Base-by-base conservation (phyloP, 2,113 vertebrate species). In the Mixornis gularis region DNA sequence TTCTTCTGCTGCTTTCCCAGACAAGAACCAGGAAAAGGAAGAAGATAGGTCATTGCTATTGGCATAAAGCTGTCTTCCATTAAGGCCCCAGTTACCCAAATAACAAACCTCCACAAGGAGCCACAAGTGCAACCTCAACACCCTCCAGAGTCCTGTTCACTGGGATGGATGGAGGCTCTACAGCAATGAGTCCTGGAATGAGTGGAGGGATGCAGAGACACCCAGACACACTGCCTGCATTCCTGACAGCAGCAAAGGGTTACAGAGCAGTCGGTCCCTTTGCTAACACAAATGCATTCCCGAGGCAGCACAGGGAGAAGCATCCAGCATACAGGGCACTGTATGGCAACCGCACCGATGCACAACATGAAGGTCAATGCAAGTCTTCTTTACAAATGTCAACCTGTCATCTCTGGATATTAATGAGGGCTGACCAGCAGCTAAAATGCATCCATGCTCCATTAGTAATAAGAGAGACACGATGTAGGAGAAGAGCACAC, bases 341-440 rank as follows among this genome's bases (percentile, higher is more conserved):
- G 21, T 77, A 30, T 38, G 83, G 93, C 87, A 95, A 66, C 58
- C n/a, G 80, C 82, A 91, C 94, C 68, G 53, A 87, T 92, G 87
- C 94, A 94, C 95, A 96, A 96, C 93, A 94, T 93, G 93, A 97
- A 96, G 94, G 95, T 96, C 93, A 95, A 52, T 34, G 90, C 93
- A 93, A 94, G 86, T 84, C 92, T 95, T 93, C 91, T 87, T 90
- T 95, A 94, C 91, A 95, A 97, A 96, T 94, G 95, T 96, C 96
- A 96, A 81, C 95, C 93, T 96, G 95, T 95, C 95, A 96, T 92
- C 90, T 94, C 93, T 81, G 81, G 95, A 96, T 95, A 96, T 96
- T 96, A 97, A 96, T 95, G 96, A 97, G 95, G 91, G 95, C 81
- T 95, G 90, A 96, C 94, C 95, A 96, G 93, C 89, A 96, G 95